A percentile compares a stretch with the other conserved stretches of the same genome.
These are phyloP conservation scores for Drosophila ezoana DNA, from an alignment of 2,888 invertebrate species.

Conservation along the genomic window DNA sequence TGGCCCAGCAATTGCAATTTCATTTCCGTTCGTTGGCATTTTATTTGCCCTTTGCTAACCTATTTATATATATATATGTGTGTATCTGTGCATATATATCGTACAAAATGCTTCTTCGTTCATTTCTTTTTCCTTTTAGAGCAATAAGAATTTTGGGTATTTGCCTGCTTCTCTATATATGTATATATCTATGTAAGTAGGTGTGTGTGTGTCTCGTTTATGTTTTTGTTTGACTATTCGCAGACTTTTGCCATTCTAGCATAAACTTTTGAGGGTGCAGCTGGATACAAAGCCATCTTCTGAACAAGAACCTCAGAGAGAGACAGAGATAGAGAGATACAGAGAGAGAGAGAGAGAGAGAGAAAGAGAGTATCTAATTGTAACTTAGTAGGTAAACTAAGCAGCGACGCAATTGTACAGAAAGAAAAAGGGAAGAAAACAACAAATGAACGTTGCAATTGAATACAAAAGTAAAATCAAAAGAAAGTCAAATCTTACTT, in stretches of 20 bases:
- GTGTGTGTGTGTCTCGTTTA: slow-evolving; percentile 10
- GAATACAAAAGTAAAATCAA: slow-evolving; percentile 23
- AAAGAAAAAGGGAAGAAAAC: slow-evolving; percentile 16
- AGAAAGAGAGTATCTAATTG: slow-evolving; percentile 52
- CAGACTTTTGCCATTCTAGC: slow-evolving; percentile 37
- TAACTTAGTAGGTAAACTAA: slow-evolving; percentile 32
- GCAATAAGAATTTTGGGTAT: slow-evolving; percentile 60
- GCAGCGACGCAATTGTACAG: not conserved
- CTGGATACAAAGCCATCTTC: slow-evolving; percentile 24
- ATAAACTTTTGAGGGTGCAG: slow-evolving; percentile 35
- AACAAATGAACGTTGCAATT: slow-evolving; percentile 1
- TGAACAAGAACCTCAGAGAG: not conserved
- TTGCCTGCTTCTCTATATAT: slow-evolving; percentile 11
- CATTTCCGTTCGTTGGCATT: slow-evolving; percentile 70
- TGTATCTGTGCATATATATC: slow-evolving; percentile 6
- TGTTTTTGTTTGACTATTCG: slow-evolving; percentile 39
- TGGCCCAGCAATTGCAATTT: slow-evolving; percentile 73
- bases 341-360: not conserved
- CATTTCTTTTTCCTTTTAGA: slow-evolving; percentile 37
- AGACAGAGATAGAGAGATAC: not conserved
- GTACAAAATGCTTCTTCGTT: slow-evolving; percentile 34
- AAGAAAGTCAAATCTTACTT: slow-evolving; percentile 30
- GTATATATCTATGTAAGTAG: not conserved
- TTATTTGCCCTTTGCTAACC: slow-evolving; percentile 47
- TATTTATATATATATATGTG: slow-evolving; percentile 9